Base-by-base conservation (phyloP, 2,888 invertebrate genomes). In the Camptogramma bilineatum region DNA sequence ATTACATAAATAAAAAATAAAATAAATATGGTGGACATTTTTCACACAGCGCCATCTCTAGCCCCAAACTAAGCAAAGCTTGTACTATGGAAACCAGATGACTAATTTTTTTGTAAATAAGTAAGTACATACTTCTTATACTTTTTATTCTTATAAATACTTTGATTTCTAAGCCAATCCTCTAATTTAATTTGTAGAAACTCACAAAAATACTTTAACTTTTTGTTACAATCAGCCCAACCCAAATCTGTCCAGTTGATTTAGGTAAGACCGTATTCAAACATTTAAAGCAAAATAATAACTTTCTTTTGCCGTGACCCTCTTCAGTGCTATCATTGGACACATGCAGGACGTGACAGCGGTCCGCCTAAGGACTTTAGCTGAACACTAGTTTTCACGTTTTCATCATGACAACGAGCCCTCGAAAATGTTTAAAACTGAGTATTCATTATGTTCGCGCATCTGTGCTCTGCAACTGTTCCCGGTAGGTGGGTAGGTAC, bases 281-380 rank as follows among this genome's bases (percentile, higher is more conserved):
- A 75, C 70, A 72, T 73, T 72, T 72, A 72, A 72, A 71, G 70
- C 68, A 68, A 73, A 70, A 69, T 72, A 72, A 71, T 71, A 70
- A 71, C 69, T 73, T 73, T 73, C 72, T 70, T 73, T 73, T 71
- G 62, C 58, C 61, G 68, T 79, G 82, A 83, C 82, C 83, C 83
- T 82, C 74, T 69, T 83, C 82, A 82, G 61, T 64, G 74, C 69
- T 79, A 81, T 80, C 79, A 72, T 67, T 70, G 71, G 68, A 64
- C 69, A 71, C 73, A 74, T 72, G 72, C 64, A 66, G 62, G 64
- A 65, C 64, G 66, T 82, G 80, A 82, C 81, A 77, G 76, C 81
- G 81, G 82, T 78, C 76, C 74, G 71, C 73, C 70, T 52, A 67
- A 63, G 66, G 67, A 63, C 58, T 51, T 18, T 4, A 52, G n/a